Conservation (phyloP, 2,888 invertebrate species). For the Iselma pallidipennis region DNA sequence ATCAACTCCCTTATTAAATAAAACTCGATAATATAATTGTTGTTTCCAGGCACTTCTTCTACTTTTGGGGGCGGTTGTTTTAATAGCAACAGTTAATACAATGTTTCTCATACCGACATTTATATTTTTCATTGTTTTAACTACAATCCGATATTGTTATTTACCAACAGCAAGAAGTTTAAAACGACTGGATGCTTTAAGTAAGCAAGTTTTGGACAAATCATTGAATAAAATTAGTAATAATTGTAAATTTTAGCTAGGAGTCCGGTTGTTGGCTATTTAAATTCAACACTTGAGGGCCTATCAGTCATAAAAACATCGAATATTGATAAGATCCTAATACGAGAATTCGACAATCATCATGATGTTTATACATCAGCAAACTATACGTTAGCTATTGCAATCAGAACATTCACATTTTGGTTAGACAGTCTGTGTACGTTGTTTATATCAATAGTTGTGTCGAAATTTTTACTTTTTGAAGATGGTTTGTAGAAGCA, state of each 20-base stretch:
- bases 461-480: slow-evolving; percentile 35
- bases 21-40: neutral
- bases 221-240: slow-evolving; percentile 70
- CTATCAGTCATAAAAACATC: slow-evolving; percentile 73
- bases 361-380: slow-evolving; percentile 55
- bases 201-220: slow-evolving; percentile 58
- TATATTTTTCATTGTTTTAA: slow-evolving; percentile 65
- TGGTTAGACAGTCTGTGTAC: slow-evolving; percentile 34
- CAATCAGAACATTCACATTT: slow-evolving; percentile 36
- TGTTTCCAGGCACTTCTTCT: slow-evolving; percentile 58
- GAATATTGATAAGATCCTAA: slow-evolving; percentile 63
- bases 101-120: slow-evolving; percentile 68
- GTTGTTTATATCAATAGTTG: slow-evolving; percentile 33
- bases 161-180: slow-evolving; percentile 76
- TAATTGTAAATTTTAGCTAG: slow-evolving; percentile 67
- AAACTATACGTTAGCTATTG: slow-evolving; percentile 35
- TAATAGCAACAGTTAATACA: slow-evolving; percentile 72
- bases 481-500: slow-evolving; percentile 30
- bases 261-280: slow-evolving; percentile 74
- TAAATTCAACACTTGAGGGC: slow-evolving; percentile 74
- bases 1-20: neutral
- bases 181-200: slow-evolving; percentile 70
- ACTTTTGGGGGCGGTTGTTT: slow-evolving; percentile 70
- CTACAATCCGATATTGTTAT: slow-evolving; percentile 66
- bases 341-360: slow-evolving; percentile 63